Base-by-base conservation (phyloP, 1,140 invertebrate species). In the Anagrus nilaparvatae region DNA sequence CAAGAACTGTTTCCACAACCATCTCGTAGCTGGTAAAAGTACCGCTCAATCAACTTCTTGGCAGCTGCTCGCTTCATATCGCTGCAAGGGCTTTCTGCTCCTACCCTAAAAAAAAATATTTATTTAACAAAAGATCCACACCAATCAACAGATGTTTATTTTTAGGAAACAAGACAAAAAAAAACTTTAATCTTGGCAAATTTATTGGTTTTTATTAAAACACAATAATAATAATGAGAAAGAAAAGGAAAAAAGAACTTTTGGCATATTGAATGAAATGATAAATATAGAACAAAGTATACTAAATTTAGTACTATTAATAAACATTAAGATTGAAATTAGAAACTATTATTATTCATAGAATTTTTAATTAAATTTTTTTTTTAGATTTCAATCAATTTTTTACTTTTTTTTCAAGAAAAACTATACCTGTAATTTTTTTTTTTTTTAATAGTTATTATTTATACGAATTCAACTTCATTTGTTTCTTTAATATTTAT, bases 21-120 rank as follows among this genome's bases (percentile, higher is more conserved):
- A 63, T 91, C 82, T 10, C 82, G 82, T 40, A 95, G 69, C 68
- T 93, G 87, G 67, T 88, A 89, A 63, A 93, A 95, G 66, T 93
- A 94, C 50, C 83, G 78, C 63, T 92, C 86, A 46, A 94, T 93
- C 30, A 91, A 69, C 64, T 87, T 84, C 61, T 81, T 87, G 17
- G 85, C 87, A 48, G 86, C 84, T 47, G 83, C 81, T 53, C 88
- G 75, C 73, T 92, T 93, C 85, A 87, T 87, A 55, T 79, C 79
- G 69, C 77, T 77, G 55, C 70, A 67, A 63, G 70, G 63, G 58
- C 60, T 69, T 35, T 65, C 63, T 40, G 63, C 56, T 53, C 54
- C 60, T 61, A 65, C 64, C 64, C 65, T 68, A 41, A 20, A 48
- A 51, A 46, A 9, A 38, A 42, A 12, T 30, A 25, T 5, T 24